phyloP scores from a whole-genome alignment of 1,140 invertebrate species.

The Colletes latitarsis region DNA sequence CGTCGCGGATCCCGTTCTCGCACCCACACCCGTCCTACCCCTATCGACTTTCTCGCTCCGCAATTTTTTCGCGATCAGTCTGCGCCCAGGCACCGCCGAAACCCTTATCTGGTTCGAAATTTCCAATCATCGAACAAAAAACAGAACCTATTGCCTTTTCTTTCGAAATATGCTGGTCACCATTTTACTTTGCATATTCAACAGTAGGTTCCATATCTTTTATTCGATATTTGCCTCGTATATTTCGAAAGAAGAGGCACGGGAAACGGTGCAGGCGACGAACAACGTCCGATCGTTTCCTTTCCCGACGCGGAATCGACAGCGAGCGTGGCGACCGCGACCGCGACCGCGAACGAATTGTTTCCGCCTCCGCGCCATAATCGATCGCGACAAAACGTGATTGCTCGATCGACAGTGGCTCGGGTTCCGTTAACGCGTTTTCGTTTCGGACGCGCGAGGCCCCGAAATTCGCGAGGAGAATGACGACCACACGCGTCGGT shows the following conservation, averaged over 20 bases:
- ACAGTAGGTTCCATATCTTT: too few relatives aligned
- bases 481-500: conserved; percentile 18
- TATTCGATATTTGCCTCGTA: too few relatives aligned
- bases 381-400: conserved; percentile 35
- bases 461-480: background rate
- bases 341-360: conserved; percentile 6
- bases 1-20: background rate
- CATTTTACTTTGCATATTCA: too few relatives aligned
- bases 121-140: too few relatives aligned
- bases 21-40: background rate
- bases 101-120: too few relatives aligned
- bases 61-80: background rate
- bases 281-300: background rate
- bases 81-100: too few relatives aligned
- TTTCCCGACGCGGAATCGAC: background rate
- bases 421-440: background rate
- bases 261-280: too few relatives aligned
- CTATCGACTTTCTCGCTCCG: conserved; percentile 10
- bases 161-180: too few relatives aligned
- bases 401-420: conserved; percentile 6
- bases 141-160: too few relatives aligned
- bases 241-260: too few relatives aligned
- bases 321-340: conserved; percentile 37
- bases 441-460: background rate
- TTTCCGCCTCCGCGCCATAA: conserved; percentile 8